A percentile compares a stretch with the other conserved stretches of the same genome.
Conservation (phyloP, 2,797 vertebrate species). For the Ctenopoma kingsleyae region DNA sequence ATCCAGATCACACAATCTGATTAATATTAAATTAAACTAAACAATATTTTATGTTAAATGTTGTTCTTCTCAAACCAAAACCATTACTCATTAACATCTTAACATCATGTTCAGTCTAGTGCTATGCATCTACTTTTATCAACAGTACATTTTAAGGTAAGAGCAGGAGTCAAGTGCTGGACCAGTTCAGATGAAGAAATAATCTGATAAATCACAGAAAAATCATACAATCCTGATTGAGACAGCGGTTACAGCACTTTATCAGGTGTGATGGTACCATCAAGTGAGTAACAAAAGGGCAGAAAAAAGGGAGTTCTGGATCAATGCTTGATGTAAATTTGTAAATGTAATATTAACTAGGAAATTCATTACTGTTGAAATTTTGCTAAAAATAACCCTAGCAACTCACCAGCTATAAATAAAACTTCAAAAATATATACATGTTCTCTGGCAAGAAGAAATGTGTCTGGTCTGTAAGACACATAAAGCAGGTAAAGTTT, state of each 20-base stretch:
- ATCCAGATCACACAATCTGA: slow-evolving; percentile 23
- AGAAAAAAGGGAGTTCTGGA: not conserved
- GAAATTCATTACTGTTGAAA: not conserved
- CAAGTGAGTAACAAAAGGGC: not conserved
- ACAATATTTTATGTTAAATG: slow-evolving; percentile 6
- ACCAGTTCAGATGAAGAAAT: slow-evolving; percentile 1
- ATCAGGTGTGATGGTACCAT: not conserved
- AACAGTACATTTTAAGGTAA: not conserved
- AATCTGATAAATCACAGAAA: slow-evolving; percentile 2
- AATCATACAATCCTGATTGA: not conserved
- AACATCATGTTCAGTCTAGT: not conserved
- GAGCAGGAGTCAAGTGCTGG: not conserved
- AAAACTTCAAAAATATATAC: not conserved
- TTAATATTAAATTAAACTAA: not conserved
- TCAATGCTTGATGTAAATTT: not conserved
- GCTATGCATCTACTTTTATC: not conserved
- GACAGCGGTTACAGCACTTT: not conserved
- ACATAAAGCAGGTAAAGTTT: not conserved
- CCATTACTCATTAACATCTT: not conserved
- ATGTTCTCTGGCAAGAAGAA: not conserved
- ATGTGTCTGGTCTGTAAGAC: not conserved
- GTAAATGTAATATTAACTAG: not conserved
- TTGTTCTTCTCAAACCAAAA: not conserved
- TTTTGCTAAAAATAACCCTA: not conserved
- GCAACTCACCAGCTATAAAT: not conserved